Evolutionary conservation across 2,797 vertebrate species (phyloP), one percentile per base, ranked within the genome.

Genomic region (Otolemur crassicaudatus): DNA sequence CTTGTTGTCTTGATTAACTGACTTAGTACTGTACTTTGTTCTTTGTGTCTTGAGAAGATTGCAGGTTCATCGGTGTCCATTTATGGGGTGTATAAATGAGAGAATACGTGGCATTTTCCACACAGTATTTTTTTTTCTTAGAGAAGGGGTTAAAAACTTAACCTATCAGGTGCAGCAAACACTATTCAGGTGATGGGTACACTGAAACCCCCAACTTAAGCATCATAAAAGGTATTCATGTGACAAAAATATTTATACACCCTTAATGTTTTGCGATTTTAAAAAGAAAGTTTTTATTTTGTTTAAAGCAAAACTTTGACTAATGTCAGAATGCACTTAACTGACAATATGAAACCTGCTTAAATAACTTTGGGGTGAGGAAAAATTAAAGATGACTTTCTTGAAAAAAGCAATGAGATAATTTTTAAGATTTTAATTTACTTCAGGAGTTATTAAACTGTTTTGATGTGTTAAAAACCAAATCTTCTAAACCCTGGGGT

Each of bases 201-300:
- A 67, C 31, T 67, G 9, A 67, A 20, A n/a, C 31, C 31, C 31
- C 63, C 13, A 1, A 67, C 65, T 67, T 67, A 67, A 67, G 31
- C 7, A 67, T 67, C 34, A 67, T 67, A 67, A 67, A 67, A 67
- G 65, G 17, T 31, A 67, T 67, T 31, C 65, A 67, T 67, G 65
- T 67, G n/a, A 34, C 31, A n/a, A 67, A 67, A 67, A 67, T 3
- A n/a, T n/a, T 67, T 67, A n/a, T n/a, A 34, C 65, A 31, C 29
- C 65, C 17, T 67, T 67, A 67, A 67, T 65, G 17, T n/a, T 65
- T 65, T 65, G 29, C 16, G 63, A 65, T 67, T 19, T n/a, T 19
- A 61, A 67, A n/a, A 67, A n/a, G 67, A 63, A 70, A 95, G 19
- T 79, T 97, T 96, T 97, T 93, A 93, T 49, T 96, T 96, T 87